These are phyloP conservation scores for Metaphire vulgaris DNA, from an alignment of 1,140 invertebrate genomes.

Conservation along the genomic window DNA sequence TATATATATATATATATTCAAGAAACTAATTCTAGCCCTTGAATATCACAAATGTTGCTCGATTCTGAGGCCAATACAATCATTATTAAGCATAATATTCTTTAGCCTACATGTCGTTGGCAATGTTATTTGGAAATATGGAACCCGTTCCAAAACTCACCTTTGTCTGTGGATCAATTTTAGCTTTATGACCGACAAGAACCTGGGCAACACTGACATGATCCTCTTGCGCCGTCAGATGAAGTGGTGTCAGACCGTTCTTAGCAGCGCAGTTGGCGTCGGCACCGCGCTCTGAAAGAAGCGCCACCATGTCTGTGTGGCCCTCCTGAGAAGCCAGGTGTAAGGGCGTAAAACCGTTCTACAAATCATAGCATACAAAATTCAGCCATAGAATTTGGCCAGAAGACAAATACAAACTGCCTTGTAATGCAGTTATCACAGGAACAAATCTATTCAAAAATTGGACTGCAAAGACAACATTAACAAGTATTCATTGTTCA, in stretches of 20 bases:
- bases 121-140: too few species aligned
- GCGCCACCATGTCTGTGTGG: constrained; percentile 87
- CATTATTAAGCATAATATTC: constrained; percentile 77
- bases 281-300: constrained; percentile 75
- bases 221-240: constrained; percentile 92
- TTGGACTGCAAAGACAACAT: too few species aligned
- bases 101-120: too few species aligned
- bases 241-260: constrained; percentile 91
- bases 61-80: constrained; percentile 90
- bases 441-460: too few species aligned
- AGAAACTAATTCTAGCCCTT: constrained; percentile 57
- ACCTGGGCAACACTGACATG: constrained; percentile 96
- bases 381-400: too few species aligned
- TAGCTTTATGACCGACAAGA: constrained; percentile 86
- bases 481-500: too few species aligned
- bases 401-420: too few species aligned
- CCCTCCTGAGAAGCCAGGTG: constrained; percentile 92
- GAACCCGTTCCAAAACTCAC: too few species aligned
- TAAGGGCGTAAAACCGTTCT: constrained; percentile 78
- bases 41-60: constrained; percentile 89
- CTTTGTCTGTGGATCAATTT: constrained; percentile 83
- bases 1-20: too few species aligned
- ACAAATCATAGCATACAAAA: too few species aligned
- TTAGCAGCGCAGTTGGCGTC: constrained; percentile 45
- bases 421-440: too few species aligned